phyloP scores from a whole-genome alignment of 2,888 invertebrate species.

The Drosophila limbata region DNA sequence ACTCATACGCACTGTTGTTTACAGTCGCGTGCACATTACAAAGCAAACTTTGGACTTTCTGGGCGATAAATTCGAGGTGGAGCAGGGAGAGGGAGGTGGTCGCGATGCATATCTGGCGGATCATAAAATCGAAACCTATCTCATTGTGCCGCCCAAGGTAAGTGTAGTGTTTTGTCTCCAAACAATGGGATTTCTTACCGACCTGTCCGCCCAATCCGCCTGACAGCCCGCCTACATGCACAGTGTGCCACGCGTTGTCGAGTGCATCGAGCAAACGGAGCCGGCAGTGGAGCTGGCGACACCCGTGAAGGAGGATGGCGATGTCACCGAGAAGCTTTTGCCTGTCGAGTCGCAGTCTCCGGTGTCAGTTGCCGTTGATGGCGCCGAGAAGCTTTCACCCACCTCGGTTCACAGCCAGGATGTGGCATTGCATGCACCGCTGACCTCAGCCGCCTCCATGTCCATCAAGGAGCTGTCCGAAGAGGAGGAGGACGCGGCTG shows the following conservation, averaged over 20 bases:
- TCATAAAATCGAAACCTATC: slow-evolving; percentile 94
- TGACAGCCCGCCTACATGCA: slow-evolving; percentile 68
- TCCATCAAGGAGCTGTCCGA: slow-evolving; percentile 82
- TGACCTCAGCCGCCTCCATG: slow-evolving; percentile 76
- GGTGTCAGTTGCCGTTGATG: slow-evolving; percentile 20
- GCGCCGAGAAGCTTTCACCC: slow-evolving; percentile 70
- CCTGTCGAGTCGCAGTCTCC: slow-evolving; percentile 51
- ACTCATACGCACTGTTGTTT: slow-evolving; percentile 66
- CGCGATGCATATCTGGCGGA: slow-evolving; percentile 94
- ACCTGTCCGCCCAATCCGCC: not conserved
- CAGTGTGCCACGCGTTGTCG: slow-evolving; percentile 81
- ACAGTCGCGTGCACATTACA: slow-evolving; percentile 94
- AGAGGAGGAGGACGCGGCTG: slow-evolving; percentile 75
- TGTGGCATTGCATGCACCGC: slow-evolving; percentile 62
- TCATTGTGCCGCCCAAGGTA: slow-evolving; percentile 94
- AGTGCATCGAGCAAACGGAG: slow-evolving; percentile 70
- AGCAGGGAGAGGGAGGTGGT: slow-evolving; percentile 93
- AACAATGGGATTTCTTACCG: not conserved
- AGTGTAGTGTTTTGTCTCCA: slow-evolving; percentile 61
- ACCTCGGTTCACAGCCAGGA: slow-evolving; percentile 74
- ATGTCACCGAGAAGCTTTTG: slow-evolving; percentile 75
- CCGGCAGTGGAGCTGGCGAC: slow-evolving; percentile 31
- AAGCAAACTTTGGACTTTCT: slow-evolving; percentile 93
- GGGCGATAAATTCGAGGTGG: slow-evolving; percentile 93
- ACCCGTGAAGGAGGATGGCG: slow-evolving; percentile 50